Conservation (phyloP, 2,888 invertebrate species). For the Chaetogeoica ovagalla region DNA sequence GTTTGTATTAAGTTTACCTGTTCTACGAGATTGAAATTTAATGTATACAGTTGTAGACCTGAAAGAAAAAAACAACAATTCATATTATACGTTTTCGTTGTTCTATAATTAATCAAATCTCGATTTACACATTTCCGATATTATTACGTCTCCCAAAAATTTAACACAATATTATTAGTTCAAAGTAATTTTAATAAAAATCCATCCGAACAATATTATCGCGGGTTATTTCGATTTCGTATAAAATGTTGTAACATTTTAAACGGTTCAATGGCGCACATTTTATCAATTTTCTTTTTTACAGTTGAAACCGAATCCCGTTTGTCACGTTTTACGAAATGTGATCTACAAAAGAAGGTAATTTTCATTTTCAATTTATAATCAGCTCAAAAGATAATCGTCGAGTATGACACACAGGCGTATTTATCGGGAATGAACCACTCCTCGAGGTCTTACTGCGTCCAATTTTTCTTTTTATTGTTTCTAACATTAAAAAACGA, state of each 20-base stretch:
- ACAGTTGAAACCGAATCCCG: not conserved
- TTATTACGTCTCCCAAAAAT: too few relatives aligned
- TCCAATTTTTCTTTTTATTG: too few relatives aligned
- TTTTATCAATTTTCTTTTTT: not conserved
- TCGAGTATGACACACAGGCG: not conserved
- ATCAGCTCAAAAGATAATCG: not conserved
- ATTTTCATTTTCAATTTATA: not conserved
- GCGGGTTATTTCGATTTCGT: too few relatives aligned
- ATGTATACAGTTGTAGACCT: constrained; percentile 39
- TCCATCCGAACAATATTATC: too few relatives aligned
- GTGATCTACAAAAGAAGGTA: not conserved
- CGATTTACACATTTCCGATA: too few relatives aligned
- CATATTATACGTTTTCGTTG: not conserved
- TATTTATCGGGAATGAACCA: not conserved
- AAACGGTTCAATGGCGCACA: too few relatives aligned
- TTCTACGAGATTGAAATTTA: constrained; percentile 27
- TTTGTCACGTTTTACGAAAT: not conserved
- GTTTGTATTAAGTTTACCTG: not conserved
- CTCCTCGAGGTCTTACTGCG: not conserved
- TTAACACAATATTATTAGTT: too few relatives aligned
- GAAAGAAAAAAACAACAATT: not conserved
- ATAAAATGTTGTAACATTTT: too few relatives aligned
- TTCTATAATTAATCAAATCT: too few relatives aligned
- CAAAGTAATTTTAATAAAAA: too few relatives aligned
- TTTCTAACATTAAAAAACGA: too few relatives aligned